Base-by-base conservation (phyloP, 2,888 invertebrate genomes). In the Aporophyla lueneburgensis region DNA sequence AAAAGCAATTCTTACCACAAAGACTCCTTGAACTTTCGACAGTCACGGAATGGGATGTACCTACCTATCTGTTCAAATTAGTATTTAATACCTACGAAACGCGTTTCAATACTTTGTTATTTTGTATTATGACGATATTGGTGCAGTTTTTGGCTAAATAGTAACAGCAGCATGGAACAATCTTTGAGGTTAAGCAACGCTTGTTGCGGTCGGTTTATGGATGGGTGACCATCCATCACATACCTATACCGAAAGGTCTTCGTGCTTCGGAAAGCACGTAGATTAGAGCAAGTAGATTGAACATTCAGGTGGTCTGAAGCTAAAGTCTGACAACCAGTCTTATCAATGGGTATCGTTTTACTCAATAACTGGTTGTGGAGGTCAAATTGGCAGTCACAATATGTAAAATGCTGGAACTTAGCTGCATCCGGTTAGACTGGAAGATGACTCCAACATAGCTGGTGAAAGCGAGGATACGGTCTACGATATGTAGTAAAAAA, bases 1-100 rank as follows among this genome's bases (percentile, higher is more conserved):
- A 90, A 90, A 91, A 90, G 88, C 88, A 89, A 78, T 77, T 70
- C 83, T 87, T 90, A 89, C 85, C 88, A 80, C 90, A 85, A 83
- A 88, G 86, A 78, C 87, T 90, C 94, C 94, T 94, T 94, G 94
- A 94, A 94, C 94, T 94, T 94, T 94, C 80, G 80, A 87, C 80
- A 92, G 90, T 92, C 93, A 91, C 91, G 92, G 87, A 91, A 86
- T 89, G 78, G 81, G 86, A 88, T 83, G 87, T 87, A 33, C 33
- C 33, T 87, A 33, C 33, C 33, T 33, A 62, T 89, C 87, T 86
- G 89, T 81, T 87, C 84, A 83, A 87, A 89, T 89, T 90, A 87
- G 86, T 89, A 87, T 86, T 84, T 82, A 88, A 86, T 86, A 74
- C 76, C 71, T 63, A 71, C 63, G 56, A 71, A 86, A 74, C 74